phyloP scores from a whole-genome alignment of 2,888 invertebrate genomes.

The Epicampocera succincta region DNA sequence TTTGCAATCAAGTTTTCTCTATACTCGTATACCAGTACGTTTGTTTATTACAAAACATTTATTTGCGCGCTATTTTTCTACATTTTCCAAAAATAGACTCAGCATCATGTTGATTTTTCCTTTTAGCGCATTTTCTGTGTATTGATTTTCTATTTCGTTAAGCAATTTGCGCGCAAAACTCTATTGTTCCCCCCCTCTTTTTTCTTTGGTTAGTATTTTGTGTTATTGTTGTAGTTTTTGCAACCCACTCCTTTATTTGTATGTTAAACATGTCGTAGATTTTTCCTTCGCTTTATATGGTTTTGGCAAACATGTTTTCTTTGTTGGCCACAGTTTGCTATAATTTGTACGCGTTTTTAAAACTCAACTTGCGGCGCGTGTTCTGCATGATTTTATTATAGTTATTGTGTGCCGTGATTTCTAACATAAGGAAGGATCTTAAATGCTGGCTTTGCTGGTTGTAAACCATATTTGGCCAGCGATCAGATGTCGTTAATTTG shows the following conservation, averaged over 20 bases:
- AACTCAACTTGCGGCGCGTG: constrained; percentile 49
- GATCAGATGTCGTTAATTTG: constrained; percentile 66
- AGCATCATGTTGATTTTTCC: constrained; percentile 60
- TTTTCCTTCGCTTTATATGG: constrained; percentile 32
- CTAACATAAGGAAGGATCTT: neutral
- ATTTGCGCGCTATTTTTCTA: constrained; percentile 60
- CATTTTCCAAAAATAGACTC: constrained; percentile 66
- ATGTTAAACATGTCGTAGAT: neutral
- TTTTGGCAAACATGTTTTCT: constrained; percentile 18
- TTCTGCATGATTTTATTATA: constrained; percentile 34
- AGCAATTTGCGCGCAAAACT: constrained; percentile 69
- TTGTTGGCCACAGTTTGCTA: constrained; percentile 2
- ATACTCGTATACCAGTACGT: neutral
- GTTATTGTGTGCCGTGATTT: constrained; percentile 16
- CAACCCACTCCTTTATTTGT: constrained; percentile 61
- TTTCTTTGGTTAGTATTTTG: constrained; percentile 32
- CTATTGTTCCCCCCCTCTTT: neutral
- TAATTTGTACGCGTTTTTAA: constrained; percentile 1
- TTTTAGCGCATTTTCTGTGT: constrained; percentile 41
- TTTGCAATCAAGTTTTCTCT: constrained; percentile 36
- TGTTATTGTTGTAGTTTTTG: constrained; percentile 29
- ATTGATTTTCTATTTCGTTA: constrained; percentile 26
- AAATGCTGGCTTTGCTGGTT: neutral
- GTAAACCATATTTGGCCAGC: constrained; percentile 38
- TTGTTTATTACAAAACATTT: constrained; percentile 12